A percentile compares a stretch with the other conserved stretches of the same genome.
phyloP scores from a whole-genome alignment of 2,888 invertebrate genomes.

The Acrobasis suavella region DNA sequence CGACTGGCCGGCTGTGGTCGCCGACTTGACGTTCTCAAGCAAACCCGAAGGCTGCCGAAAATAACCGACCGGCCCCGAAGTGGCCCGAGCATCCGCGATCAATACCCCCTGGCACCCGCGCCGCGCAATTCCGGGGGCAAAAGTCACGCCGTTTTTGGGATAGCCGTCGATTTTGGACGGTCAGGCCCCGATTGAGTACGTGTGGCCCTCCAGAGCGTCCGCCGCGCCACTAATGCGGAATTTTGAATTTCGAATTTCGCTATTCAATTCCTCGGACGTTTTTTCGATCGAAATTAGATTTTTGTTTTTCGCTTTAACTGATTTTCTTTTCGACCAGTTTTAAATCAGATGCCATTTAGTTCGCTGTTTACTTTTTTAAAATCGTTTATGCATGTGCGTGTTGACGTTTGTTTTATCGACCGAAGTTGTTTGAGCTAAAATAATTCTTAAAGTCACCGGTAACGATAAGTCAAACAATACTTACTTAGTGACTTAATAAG shows the following conservation, averaged over 20 bases:
- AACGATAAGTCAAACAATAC: not conserved
- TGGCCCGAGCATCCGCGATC: slow-evolving; percentile 67
- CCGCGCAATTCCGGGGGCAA: slow-evolving; percentile 76
- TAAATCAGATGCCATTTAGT: slow-evolving; percentile 15
- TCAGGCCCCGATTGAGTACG: slow-evolving; percentile 60
- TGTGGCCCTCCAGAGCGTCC: slow-evolving; percentile 34
- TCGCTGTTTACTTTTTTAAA: slow-evolving; percentile 5
- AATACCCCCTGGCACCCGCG: slow-evolving; percentile 71
- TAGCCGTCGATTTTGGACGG: slow-evolving; percentile 73
- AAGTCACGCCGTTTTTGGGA: slow-evolving; percentile 75
- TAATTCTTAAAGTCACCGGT: slow-evolving; percentile 5
- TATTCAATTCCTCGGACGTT: slow-evolving; percentile 28
- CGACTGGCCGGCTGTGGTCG: slow-evolving; percentile 39
- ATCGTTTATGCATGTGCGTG: slow-evolving; percentile 12
- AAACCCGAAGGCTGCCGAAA: slow-evolving; percentile 68
- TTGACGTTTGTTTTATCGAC: slow-evolving; percentile 6
- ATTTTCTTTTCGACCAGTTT: slow-evolving; percentile 19
- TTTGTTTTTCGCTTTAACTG: slow-evolving; percentile 29
- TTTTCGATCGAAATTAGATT: slow-evolving; percentile 31
- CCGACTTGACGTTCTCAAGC: slow-evolving; percentile 70
- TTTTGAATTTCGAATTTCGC: slow-evolving; percentile 48
- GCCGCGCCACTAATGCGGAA: slow-evolving; percentile 46
- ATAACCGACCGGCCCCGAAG: slow-evolving; percentile 66
- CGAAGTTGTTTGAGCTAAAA: slow-evolving; percentile 3
- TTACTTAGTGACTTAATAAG: not conserved